Evolutionary conservation across 2,113 vertebrate species (phyloP).

Genomic region (Columbina picui): DNA sequence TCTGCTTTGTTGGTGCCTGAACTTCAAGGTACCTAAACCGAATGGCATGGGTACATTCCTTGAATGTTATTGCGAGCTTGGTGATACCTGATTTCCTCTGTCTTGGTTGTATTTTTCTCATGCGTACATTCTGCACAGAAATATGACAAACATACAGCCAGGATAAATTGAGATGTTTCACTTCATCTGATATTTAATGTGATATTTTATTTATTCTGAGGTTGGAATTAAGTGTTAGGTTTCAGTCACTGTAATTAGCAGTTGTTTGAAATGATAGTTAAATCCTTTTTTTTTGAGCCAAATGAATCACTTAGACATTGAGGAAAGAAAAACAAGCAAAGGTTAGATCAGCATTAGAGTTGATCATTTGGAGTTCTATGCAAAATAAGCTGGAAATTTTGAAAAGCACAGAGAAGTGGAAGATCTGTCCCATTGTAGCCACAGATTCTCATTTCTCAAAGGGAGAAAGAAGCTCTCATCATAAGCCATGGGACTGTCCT

Average conservation of each 20-base stretch:
- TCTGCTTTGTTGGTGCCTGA: not conserved
- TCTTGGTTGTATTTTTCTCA: not conserved
- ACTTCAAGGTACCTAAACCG: not conserved
- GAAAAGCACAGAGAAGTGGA: not conserved
- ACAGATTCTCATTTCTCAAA: not conserved
- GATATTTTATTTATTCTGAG: not conserved
- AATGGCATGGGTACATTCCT: not conserved
- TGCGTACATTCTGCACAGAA: not conserved
- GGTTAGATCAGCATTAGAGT: not conserved
- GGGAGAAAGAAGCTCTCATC: not conserved
- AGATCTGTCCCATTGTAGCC: not conserved
- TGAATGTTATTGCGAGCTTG: not conserved
- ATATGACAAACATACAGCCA: not conserved
- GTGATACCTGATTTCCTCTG: not conserved
- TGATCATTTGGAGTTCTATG: not conserved
- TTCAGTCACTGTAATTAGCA: conserved; percentile 28
- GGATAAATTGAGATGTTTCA: not conserved
- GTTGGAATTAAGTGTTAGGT: not conserved
- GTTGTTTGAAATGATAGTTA: not conserved
- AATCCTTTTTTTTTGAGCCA: conserved; percentile 16
- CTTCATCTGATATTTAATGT: conserved; percentile 11
- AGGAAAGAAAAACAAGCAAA: conserved; percentile 25
- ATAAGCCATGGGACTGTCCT: not conserved
- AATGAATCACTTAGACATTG: not conserved
- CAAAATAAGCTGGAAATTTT: not conserved